These are phyloP conservation scores for Struthidea cinerea DNA, from an alignment of 2,113 vertebrate genomes.

Conservation along the genomic window DNA sequence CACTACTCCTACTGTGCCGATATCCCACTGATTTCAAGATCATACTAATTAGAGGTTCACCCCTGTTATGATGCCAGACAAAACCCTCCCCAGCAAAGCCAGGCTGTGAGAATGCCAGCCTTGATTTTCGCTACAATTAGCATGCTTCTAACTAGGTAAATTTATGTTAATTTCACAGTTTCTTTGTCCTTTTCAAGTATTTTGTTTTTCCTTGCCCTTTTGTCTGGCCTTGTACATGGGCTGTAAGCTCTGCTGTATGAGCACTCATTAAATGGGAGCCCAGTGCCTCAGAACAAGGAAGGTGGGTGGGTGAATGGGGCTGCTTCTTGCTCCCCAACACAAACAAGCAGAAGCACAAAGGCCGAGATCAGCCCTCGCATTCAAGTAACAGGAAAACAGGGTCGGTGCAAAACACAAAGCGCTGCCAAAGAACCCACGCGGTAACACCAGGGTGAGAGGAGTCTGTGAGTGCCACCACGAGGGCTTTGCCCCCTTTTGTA, in stretches of 20 bases:
- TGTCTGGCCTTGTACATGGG: background rate
- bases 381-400: background rate
- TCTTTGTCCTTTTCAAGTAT: background rate
- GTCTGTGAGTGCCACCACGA: background rate
- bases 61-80: background rate
- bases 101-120: background rate
- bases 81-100: background rate
- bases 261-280: background rate
- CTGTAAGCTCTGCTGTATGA: background rate
- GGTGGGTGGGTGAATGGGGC: background rate
- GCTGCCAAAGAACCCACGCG: fast-evolving
- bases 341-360: background rate
- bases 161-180: background rate
- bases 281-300: background rate
- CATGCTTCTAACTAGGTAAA: background rate
- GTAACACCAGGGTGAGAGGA: background rate
- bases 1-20: background rate
- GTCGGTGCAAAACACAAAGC: fast-evolving
- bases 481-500: background rate
- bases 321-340: background rate
- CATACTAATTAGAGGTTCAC: conserved; percentile 1
- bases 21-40: background rate
- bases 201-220: background rate
- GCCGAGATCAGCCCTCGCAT: fast-evolving
- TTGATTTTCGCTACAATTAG: background rate